Evolutionary conservation across 2,888 invertebrate genomes (phyloP), one percentile per base, ranked within the genome.

Genomic region (Eueremaeus valkanovi): DNA sequence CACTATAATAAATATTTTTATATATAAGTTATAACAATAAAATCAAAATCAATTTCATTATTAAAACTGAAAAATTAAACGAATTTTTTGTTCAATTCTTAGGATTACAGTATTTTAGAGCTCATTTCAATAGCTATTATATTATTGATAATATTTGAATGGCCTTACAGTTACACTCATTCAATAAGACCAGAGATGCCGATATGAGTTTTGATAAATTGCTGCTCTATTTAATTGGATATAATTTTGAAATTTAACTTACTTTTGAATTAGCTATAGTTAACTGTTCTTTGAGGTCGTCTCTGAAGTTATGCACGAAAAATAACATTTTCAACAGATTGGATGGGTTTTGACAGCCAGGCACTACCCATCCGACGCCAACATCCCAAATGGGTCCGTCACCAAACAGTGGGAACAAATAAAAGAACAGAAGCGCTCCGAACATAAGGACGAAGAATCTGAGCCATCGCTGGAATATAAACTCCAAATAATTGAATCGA

Each of bases 281-380:
- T 31, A 33, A 33, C 33, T 8, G n/a, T 5, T 63, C 21, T 31
- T 61, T 61, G 36, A 36, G 3, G 24, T 66, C 36, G 36, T 27
- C 45, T 18, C 45, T 70, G 27, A 27, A 70, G 45, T 70, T 70
- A 21, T 42, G 24, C n/a, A 70, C 29, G 21, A 70, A 70, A 27
- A 70, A 24, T 3, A 70, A 29, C 24, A 24, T 70, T 70, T 42
- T 70, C 1, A 70, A 18, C 42, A 70, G 45, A 45, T 45, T 27
- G 5, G 1, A 8, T 8, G 70, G 21, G 16, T 27, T 45, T 21
- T 70, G 24, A 70, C 70, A 70, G 70, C 42, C 18, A 9, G 70
- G 40, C 1, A n/a, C 24, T 0, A 70, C 29, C 42, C 45, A 70
- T 13, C 24, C 8, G 29, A 70, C 11, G 16, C 70, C 70, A 2